A percentile compares a stretch with the other conserved stretches of the same genome.
These are phyloP conservation scores for Nycteola revayana DNA, from an alignment of 2,888 invertebrate species.

Conservation along the genomic window DNA sequence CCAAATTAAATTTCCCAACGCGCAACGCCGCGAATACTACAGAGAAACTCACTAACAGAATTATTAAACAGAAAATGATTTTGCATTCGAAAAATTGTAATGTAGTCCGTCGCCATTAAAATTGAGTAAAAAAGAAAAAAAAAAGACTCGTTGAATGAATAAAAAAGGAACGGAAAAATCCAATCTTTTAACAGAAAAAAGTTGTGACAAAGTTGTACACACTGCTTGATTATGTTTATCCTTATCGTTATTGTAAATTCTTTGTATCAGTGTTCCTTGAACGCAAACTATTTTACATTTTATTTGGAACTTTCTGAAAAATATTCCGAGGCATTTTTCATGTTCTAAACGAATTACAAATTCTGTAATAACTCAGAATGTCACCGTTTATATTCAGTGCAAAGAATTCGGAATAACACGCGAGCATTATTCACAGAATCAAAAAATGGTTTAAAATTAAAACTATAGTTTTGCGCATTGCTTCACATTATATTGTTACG, in stretches of 20 bases:
- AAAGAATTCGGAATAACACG: slow-evolving; percentile 16
- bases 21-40: slow-evolving; percentile 6
- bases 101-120: slow-evolving; percentile 18
- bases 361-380: slow-evolving; percentile 15
- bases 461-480: background rate
- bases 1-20: slow-evolving; percentile 44
- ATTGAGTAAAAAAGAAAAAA: slow-evolving; percentile 22
- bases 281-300: background rate
- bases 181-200: slow-evolving; percentile 31
- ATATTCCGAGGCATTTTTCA: slow-evolving; percentile 4
- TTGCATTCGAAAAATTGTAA: slow-evolving; percentile 25
- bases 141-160: slow-evolving; percentile 18
- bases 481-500: slow-evolving; percentile 1
- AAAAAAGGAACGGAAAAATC: slow-evolving; percentile 29
- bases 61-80: slow-evolving; percentile 21
- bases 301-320: slow-evolving; percentile 2
- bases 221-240: slow-evolving; percentile 21
- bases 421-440: slow-evolving; percentile 10
- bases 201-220: slow-evolving; percentile 21
- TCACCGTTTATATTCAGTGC: slow-evolving; percentile 7
- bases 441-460: slow-evolving; percentile 1
- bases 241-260: slow-evolving; percentile 14
- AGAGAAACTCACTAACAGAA: slow-evolving; percentile 11
- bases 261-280: slow-evolving; percentile 8
- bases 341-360: slow-evolving; percentile 7